These are phyloP conservation scores for Gallinago solitaria DNA, from an alignment of 2,797 vertebrate genomes.

Conservation along the genomic window DNA sequence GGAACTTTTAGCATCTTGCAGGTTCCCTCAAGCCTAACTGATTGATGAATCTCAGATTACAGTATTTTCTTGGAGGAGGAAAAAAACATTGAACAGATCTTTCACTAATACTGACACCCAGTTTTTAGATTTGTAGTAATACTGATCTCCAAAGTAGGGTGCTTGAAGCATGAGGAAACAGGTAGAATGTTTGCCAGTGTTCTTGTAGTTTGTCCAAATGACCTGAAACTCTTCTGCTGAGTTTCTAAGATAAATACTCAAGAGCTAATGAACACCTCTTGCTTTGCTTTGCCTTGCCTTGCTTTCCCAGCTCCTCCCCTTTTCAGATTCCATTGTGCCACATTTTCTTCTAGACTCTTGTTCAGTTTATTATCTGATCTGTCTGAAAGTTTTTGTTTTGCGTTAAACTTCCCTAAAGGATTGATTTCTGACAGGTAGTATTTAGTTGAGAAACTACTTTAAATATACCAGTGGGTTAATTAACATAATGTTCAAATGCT, in stretches of 20 bases:
- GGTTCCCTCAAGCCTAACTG: background rate
- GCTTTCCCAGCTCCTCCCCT: background rate
- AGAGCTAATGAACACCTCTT: background rate
- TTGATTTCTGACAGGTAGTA: background rate
- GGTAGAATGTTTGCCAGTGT: background rate
- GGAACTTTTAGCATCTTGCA: background rate
- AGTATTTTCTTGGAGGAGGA: background rate
- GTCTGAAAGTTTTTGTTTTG: background rate
- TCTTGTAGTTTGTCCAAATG: background rate
- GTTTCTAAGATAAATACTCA: background rate
- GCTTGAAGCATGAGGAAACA: background rate
- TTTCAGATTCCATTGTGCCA: background rate
- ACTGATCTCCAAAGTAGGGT: background rate
- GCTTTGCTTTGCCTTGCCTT: background rate
- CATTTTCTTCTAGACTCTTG: background rate
- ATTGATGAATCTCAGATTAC: background rate
- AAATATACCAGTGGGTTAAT: background rate
- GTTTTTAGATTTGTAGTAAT: background rate
- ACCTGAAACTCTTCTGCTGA: background rate
- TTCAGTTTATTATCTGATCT: background rate
- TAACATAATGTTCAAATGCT: background rate
- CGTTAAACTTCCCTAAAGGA: background rate
- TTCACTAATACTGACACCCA: background rate
- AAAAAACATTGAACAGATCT: background rate
- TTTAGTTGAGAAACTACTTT: background rate